Evolutionary conservation across 1,140 invertebrate species (phyloP).

Genomic region (Aphis gossypii): DNA sequence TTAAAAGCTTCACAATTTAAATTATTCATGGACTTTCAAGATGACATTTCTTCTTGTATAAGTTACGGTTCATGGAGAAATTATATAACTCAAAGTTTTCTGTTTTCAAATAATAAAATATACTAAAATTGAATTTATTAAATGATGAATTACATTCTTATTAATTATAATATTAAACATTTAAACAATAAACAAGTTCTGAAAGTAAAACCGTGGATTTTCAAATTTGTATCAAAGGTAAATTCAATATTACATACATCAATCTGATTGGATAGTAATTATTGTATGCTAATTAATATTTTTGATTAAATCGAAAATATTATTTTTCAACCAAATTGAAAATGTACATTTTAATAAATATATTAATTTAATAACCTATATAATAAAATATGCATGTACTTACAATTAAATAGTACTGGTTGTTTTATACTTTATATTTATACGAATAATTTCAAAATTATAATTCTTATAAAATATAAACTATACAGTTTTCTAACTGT

Average conservation of each 20-base stretch:
- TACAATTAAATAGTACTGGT: neutral
- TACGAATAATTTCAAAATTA: neutral
- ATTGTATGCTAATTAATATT: neutral
- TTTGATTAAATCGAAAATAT: neutral
- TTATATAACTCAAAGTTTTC: neutral
- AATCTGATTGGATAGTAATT: neutral
- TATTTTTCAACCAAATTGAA: neutral
- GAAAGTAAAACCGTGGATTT: neutral
- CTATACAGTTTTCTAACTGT: neutral
- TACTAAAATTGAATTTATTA: neutral
- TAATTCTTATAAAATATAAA: neutral
- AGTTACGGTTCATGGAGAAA: neutral
- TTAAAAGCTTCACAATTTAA: neutral
- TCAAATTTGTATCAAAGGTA: neutral
- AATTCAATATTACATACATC: neutral
- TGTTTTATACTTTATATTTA: neutral
- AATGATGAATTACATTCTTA: neutral
- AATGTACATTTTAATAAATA: neutral
- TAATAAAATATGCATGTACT: neutral
- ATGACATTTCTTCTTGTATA: conserved; percentile 8
- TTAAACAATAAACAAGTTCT: neutral
- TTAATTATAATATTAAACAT: conserved; percentile 1
- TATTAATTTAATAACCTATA: neutral
- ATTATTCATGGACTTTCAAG: conserved; percentile 16
- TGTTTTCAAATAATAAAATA: neutral